These are phyloP conservation scores for Microcebus lehilahytsara DNA, from an alignment of 2,113 vertebrate genomes.

Conservation along the genomic window DNA sequence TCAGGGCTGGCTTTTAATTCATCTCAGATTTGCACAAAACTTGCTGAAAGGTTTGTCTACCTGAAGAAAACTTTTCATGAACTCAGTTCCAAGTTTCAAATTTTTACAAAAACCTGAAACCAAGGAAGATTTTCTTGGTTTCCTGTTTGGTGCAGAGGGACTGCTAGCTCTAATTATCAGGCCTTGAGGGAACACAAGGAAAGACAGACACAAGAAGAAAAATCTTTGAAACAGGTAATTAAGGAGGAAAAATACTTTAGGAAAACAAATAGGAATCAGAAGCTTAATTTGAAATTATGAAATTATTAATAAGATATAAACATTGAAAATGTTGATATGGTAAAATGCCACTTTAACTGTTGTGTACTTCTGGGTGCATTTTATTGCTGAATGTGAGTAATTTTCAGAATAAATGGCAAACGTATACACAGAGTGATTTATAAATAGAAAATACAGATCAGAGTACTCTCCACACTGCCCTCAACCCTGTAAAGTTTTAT, in stretches of 20 bases:
- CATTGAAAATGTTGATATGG: neutral
- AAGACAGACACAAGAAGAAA: neutral
- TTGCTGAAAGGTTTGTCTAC: conserved; percentile 70
- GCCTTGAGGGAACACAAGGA: neutral
- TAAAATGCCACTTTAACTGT: neutral
- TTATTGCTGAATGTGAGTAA: conserved; percentile 12
- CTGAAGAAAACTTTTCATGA: conserved; percentile 69
- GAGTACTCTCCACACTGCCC: neutral
- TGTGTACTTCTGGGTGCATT: neutral
- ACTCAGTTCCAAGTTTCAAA: conserved; percentile 57
- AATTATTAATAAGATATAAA: conserved; percentile 32
- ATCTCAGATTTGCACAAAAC: conserved; percentile 67
- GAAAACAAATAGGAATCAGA: conserved; percentile 46
- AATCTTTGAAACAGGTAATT: conserved; percentile 35
- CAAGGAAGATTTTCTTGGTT: conserved; percentile 50
- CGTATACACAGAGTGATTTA: neutral
- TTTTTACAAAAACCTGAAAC: conserved; percentile 62
- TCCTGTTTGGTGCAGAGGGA: conserved; percentile 25
- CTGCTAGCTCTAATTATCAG: conserved; percentile 37
- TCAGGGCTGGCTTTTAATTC: conserved; percentile 69
- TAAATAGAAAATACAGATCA: conserved; percentile 23
- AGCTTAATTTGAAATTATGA: conserved; percentile 12
- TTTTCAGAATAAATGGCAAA: conserved; percentile 43
- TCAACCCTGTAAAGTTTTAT: neutral
- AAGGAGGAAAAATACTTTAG: neutral